Evolutionary conservation across 2,888 invertebrate species (phyloP).

Genomic region (Itoplectis maculator): DNA sequence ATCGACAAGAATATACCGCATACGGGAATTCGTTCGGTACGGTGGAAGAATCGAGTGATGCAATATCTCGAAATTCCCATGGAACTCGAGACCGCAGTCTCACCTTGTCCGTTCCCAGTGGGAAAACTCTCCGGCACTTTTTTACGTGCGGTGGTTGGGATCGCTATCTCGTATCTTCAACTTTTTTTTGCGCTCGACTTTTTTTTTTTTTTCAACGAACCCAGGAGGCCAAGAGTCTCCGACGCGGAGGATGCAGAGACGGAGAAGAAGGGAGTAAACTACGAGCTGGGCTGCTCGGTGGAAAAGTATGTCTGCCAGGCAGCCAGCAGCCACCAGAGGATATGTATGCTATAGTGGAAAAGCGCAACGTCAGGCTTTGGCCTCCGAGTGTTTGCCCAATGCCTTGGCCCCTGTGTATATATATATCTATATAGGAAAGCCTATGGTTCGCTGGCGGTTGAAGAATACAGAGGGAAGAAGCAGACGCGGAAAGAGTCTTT

Average conservation of each 20-base stretch:
- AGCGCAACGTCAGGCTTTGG: conserved; percentile 74
- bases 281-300: conserved; percentile 28
- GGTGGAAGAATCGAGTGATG: conserved; percentile 10
- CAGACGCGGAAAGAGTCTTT: conserved; percentile 11
- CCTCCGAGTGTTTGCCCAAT: conserved; percentile 74
- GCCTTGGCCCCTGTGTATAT: no score
- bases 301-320: conserved; percentile 44
- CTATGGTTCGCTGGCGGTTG: conserved; percentile 11
- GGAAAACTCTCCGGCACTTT: conserved; percentile 6
- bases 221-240: conserved; percentile 58
- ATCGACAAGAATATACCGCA: no score
- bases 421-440: conserved; percentile 46
- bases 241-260: conserved; percentile 40
- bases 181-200: conserved; percentile 18
- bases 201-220: conserved; percentile 23
- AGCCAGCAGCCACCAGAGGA: conserved; percentile 47
- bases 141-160: conserved; percentile 3
- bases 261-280: conserved; percentile 30
- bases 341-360: conserved; percentile 57
- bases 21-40: not conserved
- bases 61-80: conserved; percentile 33
- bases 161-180: conserved; percentile 45
- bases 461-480: conserved; percentile 52
- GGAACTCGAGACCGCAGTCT: conserved; percentile 8
- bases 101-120: conserved; percentile 28